These are phyloP conservation scores for Salvelinus sp. DNA, from an alignment of 2,113 vertebrate species.

Conservation along the genomic window DNA sequence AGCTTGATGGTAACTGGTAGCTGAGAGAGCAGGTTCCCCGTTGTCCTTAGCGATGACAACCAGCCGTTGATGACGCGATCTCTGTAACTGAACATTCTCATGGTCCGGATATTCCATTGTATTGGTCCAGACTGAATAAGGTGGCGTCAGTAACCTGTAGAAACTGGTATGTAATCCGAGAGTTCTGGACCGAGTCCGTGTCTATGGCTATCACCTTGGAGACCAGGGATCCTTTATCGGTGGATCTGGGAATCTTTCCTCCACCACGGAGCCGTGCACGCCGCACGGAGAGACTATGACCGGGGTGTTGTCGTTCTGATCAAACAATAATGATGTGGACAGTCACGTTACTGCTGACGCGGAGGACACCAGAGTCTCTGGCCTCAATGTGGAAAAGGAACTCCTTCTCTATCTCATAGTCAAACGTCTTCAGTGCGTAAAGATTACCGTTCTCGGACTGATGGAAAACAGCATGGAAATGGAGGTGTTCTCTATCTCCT, in stretches of 20 bases:
- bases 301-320: conserved; percentile 78
- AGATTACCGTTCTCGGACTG: conserved; percentile 63
- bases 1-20: conserved; percentile 69
- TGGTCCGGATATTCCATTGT: conserved; percentile 70
- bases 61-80: conserved; percentile 67
- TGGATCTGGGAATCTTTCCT: conserved; percentile 59
- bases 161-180: conserved; percentile 73
- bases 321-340: conserved; percentile 75
- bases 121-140: conserved; percentile 71
- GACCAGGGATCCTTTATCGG: conserved; percentile 73
- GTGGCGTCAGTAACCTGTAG: conserved; percentile 69
- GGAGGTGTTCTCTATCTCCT: conserved; percentile 50
- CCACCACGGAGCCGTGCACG: conserved; percentile 70
- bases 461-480: conserved; percentile 64
- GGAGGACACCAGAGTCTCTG: conserved; percentile 75
- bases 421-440: conserved; percentile 62
- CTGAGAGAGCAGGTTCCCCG: conserved; percentile 77
- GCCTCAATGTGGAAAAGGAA: conserved; percentile 78
- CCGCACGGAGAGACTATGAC: conserved; percentile 73
- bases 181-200: conserved; percentile 72
- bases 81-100: conserved; percentile 74
- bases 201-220: conserved; percentile 71
- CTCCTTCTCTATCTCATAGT: conserved; percentile 75
- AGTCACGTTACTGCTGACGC: conserved; percentile 68
- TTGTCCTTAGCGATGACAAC: conserved; percentile 74